Evolutionary conservation across 2,797 vertebrate genomes (phyloP).

Genomic region (Amniataba percoides): DNA sequence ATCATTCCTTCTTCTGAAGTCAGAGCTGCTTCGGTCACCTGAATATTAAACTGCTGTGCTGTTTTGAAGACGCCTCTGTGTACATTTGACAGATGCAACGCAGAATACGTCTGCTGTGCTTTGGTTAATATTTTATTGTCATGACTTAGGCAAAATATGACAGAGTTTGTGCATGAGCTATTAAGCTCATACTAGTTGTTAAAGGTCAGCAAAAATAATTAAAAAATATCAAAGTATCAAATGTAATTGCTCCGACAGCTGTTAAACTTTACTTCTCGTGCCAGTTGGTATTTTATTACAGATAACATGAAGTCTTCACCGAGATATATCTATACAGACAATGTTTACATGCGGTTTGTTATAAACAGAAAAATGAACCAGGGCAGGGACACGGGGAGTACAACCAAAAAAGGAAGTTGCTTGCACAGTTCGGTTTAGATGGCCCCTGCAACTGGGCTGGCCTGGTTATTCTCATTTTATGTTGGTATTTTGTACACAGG

Average conservation of each 20-base stretch:
- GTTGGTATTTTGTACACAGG: conserved; percentile 39
- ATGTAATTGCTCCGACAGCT: background rate
- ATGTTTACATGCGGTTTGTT: conserved; percentile 35
- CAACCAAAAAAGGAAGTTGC: conserved; percentile 78
- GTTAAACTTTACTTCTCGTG: background rate
- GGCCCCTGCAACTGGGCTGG: conserved; percentile 44
- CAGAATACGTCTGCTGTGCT: background rate
- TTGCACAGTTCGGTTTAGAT: conserved; percentile 68
- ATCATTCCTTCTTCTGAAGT: background rate
- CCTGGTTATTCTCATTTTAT: conserved; percentile 74
- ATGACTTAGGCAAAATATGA: conserved; percentile 1
- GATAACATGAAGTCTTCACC: background rate
- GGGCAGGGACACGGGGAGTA: conserved; percentile 35
- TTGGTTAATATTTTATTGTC: conserved; percentile 20
- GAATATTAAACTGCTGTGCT: conserved; percentile 21
- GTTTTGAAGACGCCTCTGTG: conserved; percentile 19
- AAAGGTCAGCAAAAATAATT: no score
- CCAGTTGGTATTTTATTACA: background rate
- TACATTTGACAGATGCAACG: conserved; percentile 14
- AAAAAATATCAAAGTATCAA: background rate
- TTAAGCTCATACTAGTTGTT: background rate
- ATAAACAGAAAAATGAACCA: conserved; percentile 27
- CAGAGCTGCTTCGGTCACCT: conserved; percentile 4
- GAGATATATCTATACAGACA: conserved; percentile 16
- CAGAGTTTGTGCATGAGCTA: background rate